phyloP scores from a whole-genome alignment of 2,888 invertebrate species.

The Luffia ferchaultella region DNA sequence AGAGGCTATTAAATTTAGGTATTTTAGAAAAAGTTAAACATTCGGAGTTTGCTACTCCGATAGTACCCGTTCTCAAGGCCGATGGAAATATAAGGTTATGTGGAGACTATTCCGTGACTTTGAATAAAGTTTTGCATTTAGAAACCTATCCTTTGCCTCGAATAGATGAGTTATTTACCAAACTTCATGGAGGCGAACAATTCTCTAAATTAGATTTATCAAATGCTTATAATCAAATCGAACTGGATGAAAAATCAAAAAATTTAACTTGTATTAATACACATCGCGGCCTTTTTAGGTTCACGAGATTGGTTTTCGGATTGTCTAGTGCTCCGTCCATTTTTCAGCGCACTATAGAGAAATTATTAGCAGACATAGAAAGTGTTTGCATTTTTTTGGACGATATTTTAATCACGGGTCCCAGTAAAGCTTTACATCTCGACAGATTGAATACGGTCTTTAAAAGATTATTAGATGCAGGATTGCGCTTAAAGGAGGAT shows the following conservation, averaged over 20 bases:
- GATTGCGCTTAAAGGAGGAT: constrained; percentile 7
- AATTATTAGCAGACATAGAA: background rate
- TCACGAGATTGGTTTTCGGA: too few relatives aligned
- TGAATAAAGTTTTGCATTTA: constrained; percentile 8
- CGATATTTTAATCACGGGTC: constrained; percentile 1
- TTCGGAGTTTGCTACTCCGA: constrained; percentile 4
- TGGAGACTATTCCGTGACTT: constrained; percentile 8
- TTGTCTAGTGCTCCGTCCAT: too few relatives aligned
- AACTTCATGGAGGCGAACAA: constrained; percentile 12
- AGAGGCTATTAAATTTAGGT: constrained; percentile 11
- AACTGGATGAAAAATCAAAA: background rate
- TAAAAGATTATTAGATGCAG: constrained; percentile 8
- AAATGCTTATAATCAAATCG: constrained; percentile 1
- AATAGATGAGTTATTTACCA: constrained; percentile 19
- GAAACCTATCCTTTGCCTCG: constrained; percentile 18
- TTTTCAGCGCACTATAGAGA: too few relatives aligned
- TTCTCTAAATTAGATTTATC: constrained; percentile 3
- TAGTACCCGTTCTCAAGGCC: background rate
- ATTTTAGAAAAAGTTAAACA: constrained; percentile 11
- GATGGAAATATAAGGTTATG: background rate
- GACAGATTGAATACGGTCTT: constrained; percentile 7
- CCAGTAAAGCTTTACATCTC: constrained; percentile 1
- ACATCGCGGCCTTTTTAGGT: background rate
- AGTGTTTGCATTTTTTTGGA: background rate
- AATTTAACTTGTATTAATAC: background rate